Percentiles rank a stretch among this genome's conserved stretches.
These are phyloP conservation scores for Rutilus rutilus DNA, from an alignment of 2,113 vertebrate genomes.

Conservation along the genomic window DNA sequence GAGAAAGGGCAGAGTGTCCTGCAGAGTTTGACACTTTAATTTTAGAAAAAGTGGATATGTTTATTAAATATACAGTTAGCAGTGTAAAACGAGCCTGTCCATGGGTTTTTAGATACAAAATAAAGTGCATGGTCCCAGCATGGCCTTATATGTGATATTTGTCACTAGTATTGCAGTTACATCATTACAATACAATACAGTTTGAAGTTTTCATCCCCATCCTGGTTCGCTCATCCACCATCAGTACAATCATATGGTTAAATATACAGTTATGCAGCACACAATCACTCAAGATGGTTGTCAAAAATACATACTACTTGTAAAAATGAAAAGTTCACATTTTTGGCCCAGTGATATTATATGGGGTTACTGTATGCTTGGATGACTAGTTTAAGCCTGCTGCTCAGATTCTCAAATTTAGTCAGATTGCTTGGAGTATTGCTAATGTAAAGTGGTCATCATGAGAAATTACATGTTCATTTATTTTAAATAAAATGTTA, in stretches of 20 bases:
- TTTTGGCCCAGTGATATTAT: background rate
- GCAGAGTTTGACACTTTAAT: background rate
- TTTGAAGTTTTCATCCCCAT: background rate
- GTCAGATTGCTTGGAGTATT: background rate
- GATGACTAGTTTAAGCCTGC: background rate
- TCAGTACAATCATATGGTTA: conserved; percentile 10
- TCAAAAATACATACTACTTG: conserved; percentile 5
- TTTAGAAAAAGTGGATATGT: conserved; percentile 12
- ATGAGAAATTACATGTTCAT: background rate
- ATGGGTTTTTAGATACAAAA: conserved; percentile 34
- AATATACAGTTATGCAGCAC: background rate
- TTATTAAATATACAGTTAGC: conserved; percentile 31
- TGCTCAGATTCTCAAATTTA: background rate
- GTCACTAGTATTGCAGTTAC: background rate
- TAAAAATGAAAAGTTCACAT: background rate
- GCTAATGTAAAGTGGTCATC: background rate
- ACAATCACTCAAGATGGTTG: background rate
- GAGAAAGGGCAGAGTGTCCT: background rate
- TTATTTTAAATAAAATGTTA: background rate
- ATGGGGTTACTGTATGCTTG: background rate
- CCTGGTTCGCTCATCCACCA: conserved; percentile 1
- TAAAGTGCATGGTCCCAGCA: conserved; percentile 28
- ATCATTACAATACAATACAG: background rate
- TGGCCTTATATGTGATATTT: conserved; percentile 10
- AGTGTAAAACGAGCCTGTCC: conserved; percentile 19